Evolutionary conservation across 2,113 vertebrate genomes (phyloP).

Genomic region (Atractosteus spatula): DNA sequence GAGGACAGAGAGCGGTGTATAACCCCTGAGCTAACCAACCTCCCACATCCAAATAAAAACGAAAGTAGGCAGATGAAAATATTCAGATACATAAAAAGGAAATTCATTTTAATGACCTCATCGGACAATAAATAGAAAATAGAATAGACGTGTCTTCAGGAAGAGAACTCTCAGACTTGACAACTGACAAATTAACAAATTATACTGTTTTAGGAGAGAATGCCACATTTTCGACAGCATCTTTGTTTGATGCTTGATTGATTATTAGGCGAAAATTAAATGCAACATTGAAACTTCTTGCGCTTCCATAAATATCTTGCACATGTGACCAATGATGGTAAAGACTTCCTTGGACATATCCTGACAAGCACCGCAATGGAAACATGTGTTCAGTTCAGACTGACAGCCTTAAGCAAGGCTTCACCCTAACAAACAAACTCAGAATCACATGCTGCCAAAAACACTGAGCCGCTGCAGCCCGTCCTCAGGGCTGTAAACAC

Average conservation of each 20-base stretch:
- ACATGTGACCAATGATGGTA: too few species aligned
- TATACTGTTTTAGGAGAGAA: neutral
- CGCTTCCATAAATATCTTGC: too few species aligned
- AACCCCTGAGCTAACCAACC: neutral
- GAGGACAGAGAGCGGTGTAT: conserved; percentile 8
- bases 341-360: too few species aligned
- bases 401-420: neutral
- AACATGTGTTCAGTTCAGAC: neutral
- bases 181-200: neutral
- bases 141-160: neutral
- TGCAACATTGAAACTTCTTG: too few species aligned
- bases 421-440: neutral
- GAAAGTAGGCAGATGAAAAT: neutral
- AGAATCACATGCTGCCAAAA: neutral
- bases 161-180: neutral
- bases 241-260: too few species aligned
- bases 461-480: neutral
- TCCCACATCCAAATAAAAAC: neutral
- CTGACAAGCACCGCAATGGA: too few species aligned
- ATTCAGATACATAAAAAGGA: neutral
- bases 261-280: too few species aligned
- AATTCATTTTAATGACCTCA: too few species aligned
- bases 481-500: conserved; percentile 29
- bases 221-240: too few species aligned
- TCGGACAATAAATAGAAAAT: neutral